Evolutionary conservation across 2,113 vertebrate species (phyloP).

Genomic region (Murina feae): DNA sequence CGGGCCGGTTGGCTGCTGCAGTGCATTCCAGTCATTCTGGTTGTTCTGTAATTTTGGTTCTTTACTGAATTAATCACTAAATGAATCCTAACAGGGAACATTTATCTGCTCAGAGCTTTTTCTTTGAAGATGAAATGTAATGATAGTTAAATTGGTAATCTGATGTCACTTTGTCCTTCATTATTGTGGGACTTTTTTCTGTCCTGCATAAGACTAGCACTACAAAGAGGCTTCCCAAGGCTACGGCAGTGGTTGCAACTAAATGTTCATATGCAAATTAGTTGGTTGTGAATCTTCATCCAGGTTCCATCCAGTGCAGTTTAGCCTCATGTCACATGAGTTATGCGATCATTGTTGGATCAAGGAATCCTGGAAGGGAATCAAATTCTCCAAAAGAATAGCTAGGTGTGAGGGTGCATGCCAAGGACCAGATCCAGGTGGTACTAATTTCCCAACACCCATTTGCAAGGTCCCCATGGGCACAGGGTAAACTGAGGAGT

Average conservation of each 20-base stretch:
- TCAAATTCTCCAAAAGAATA: neutral
- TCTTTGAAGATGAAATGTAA: neutral
- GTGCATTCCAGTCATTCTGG: no score
- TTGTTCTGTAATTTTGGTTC: neutral
- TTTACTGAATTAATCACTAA: neutral
- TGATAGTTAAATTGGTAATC: neutral
- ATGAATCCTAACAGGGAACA: neutral
- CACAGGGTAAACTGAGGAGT: neutral
- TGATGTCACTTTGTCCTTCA: neutral
- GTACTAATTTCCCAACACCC: neutral
- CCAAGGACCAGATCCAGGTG: neutral
- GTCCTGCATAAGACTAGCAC: neutral
- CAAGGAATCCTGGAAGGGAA: neutral
- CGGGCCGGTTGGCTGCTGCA: no score
- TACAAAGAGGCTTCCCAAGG: neutral
- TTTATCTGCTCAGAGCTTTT: neutral
- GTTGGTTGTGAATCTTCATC: neutral
- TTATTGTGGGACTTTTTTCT: neutral
- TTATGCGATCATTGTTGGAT: neutral
- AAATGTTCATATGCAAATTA: neutral
- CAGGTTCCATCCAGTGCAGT: neutral
- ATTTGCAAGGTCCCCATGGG: neutral
- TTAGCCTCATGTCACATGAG: neutral
- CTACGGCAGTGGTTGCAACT: neutral
- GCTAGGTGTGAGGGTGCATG: neutral